Evolutionary conservation across 2,113 vertebrate species (phyloP).

Genomic region (Camelus dromedarius): DNA sequence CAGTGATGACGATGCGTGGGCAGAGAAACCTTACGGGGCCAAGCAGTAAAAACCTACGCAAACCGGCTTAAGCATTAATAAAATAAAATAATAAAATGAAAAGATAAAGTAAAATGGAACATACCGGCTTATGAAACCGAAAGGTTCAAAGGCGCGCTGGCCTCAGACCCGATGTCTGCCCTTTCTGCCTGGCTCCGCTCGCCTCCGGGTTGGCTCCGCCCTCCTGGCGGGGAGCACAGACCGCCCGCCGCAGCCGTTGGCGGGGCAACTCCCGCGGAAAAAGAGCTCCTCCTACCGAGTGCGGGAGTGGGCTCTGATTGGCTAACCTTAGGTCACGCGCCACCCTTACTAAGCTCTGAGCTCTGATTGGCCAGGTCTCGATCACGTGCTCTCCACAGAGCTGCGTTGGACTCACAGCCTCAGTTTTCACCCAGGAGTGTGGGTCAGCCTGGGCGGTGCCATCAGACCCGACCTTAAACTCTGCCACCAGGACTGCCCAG

Average conservation of each 20-base stretch:
- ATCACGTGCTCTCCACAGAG: neutral
- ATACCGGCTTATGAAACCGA: conserved; percentile 35
- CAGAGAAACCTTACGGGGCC: neutral
- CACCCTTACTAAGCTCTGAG: neutral
- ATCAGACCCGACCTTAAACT: neutral
- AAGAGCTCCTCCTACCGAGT: neutral
- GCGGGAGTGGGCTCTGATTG: neutral
- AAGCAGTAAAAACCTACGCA: neutral
- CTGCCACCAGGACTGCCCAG: neutral
- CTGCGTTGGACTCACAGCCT: neutral
- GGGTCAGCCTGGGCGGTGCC: neutral
- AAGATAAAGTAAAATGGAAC: neutral
- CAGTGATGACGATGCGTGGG: neutral
- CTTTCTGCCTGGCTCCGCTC: neutral
- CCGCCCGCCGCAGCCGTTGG: rapidly evolving
- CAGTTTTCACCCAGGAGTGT: neutral
- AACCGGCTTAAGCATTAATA: conserved; percentile 17
- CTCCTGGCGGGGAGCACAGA: neutral
- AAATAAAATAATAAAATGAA: neutral
- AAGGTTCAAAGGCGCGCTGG: neutral
- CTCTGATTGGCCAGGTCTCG: neutral
- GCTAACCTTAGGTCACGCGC: neutral
- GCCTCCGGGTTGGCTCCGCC: neutral
- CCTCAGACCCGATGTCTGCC: neutral
- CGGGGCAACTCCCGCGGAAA: neutral